Conservation (phyloP, 2,113 vertebrate genomes). For the Merops nubicus region DNA sequence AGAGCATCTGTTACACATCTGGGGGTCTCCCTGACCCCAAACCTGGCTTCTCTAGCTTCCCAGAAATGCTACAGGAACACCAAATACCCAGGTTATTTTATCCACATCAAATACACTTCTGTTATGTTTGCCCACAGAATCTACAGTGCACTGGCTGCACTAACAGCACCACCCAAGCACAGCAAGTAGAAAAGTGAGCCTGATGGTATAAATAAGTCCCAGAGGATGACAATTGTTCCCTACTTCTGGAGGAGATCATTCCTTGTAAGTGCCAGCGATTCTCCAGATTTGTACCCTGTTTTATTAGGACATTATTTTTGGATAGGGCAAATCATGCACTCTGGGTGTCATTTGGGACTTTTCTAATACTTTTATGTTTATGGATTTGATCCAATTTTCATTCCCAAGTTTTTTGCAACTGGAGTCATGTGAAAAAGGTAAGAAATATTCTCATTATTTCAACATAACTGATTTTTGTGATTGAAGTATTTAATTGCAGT, state of each 20-base stretch:
- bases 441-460: neutral
- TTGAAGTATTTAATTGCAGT: neutral
- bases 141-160: neutral
- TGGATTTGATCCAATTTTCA: neutral
- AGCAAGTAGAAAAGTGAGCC: neutral
- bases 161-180: neutral
- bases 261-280: neutral
- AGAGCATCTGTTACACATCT: too few relatives aligned
- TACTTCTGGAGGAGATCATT: neutral
- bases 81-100: neutral
- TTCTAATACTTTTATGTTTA: neutral
- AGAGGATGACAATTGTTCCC: neutral
- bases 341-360: neutral
- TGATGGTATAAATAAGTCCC: neutral
- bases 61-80: neutral
- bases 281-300: neutral
- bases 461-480: neutral
- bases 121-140: neutral
- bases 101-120: neutral
- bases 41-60: too few relatives aligned
- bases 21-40: too few relatives aligned
- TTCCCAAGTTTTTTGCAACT: neutral
- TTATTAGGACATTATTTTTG: neutral
- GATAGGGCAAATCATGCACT: neutral
- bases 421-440: accelerated